Evolutionary conservation across 2,888 invertebrate species (phyloP).

Genomic region (Hyposoter dolosus): DNA sequence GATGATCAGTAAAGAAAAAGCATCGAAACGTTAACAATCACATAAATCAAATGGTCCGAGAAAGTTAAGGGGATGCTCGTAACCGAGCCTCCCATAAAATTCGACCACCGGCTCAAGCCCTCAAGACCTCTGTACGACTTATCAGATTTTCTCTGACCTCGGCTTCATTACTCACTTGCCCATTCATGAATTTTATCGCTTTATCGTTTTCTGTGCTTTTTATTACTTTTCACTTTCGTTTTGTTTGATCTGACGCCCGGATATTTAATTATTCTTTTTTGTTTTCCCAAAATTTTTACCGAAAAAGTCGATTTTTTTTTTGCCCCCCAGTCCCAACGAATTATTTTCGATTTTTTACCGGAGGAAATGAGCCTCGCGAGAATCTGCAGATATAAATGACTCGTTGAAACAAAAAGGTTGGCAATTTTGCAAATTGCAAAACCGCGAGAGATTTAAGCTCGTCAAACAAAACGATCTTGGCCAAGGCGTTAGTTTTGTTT

Average conservation of each 20-base stretch:
- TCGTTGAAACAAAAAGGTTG: not conserved
- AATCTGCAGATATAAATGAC: not conserved
- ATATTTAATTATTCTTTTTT: not conserved
- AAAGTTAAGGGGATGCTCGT: constrained; percentile 10
- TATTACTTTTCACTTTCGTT: not conserved
- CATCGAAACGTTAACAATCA: constrained; percentile 27
- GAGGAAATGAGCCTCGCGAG: not conserved
- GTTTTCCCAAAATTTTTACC: not conserved
- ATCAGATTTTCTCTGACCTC: constrained; percentile 50
- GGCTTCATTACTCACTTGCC: constrained; percentile 55
- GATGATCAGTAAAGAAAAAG: constrained; percentile 9
- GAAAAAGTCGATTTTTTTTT: not conserved
- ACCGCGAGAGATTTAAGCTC: constrained; percentile 1
- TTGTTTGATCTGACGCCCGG: no score
- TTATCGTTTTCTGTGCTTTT: constrained; percentile 9
- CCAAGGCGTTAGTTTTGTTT: not conserved
- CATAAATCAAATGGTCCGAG: constrained; percentile 42
- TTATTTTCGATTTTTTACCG: no score
- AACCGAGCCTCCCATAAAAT: constrained; percentile 11
- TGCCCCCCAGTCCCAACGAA: no score
- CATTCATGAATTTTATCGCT: constrained; percentile 15
- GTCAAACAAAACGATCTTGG: not conserved
- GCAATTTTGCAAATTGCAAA: not conserved
- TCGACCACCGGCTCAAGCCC: constrained; percentile 20
- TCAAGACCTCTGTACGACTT: constrained; percentile 28